Evolutionary conservation across 92 coral and sea anemone species (phyloP).

Genomic region (Desmophyllum pertusum): DNA sequence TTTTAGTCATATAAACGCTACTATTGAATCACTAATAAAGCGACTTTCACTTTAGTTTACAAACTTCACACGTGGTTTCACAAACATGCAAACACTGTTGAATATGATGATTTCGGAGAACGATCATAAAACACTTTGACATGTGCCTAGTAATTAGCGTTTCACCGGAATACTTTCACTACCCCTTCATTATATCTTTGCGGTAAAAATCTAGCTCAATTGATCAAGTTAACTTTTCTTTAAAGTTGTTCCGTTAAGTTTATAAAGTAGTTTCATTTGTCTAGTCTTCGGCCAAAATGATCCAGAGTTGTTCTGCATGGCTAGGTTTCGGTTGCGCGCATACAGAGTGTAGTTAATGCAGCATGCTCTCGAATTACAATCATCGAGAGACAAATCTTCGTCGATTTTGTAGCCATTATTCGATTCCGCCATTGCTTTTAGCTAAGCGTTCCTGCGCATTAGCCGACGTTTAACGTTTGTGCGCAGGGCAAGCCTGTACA

Average conservation of each 20-base stretch:
- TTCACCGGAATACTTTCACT: too few relatives aligned
- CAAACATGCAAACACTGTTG: neutral
- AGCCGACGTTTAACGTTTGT: neutral
- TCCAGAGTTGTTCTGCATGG: neutral
- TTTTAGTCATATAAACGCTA: neutral
- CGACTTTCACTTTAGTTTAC: neutral
- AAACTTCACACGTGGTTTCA: slow-evolving; percentile 8
- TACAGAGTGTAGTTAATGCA: neutral
- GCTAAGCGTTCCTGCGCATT: neutral
- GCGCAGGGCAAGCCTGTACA: neutral
- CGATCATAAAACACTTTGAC: neutral
- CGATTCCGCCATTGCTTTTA: neutral
- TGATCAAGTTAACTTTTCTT: too few relatives aligned
- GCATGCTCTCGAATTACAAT: neutral
- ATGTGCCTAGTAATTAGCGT: neutral
- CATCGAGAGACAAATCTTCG: neutral
- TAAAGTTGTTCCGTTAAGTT: neutral
- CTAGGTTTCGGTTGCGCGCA: neutral
- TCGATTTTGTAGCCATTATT: neutral
- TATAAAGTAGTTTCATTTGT: neutral
- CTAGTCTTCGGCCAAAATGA: neutral
- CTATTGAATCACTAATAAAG: neutral
- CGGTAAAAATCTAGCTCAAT: too few relatives aligned
- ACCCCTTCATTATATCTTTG: too few relatives aligned
- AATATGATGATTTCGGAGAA: neutral